Conservation (phyloP, 2,113 vertebrate species). For the Halcyon malimbica region DNA sequence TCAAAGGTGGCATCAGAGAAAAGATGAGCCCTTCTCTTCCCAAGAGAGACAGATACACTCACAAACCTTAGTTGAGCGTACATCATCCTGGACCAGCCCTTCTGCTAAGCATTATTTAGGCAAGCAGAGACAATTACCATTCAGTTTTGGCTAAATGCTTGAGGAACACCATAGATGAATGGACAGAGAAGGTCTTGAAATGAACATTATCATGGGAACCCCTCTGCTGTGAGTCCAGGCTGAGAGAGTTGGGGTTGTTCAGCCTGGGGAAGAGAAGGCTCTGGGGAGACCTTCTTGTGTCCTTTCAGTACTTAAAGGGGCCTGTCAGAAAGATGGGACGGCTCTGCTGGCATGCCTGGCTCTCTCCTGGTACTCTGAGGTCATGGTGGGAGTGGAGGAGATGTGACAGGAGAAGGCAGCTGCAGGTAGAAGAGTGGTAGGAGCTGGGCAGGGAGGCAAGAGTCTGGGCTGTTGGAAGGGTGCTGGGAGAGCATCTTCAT, state of each 20-base stretch:
- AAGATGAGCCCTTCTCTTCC: background rate
- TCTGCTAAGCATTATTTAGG: background rate
- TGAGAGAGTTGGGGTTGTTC: background rate
- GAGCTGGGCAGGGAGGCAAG: background rate
- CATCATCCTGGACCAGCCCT: background rate
- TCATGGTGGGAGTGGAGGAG: background rate
- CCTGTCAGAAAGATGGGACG: background rate
- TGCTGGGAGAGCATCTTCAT: background rate
- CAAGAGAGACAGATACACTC: background rate
- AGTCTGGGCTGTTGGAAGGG: background rate
- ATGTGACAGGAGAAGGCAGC: background rate
- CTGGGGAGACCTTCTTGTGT: background rate
- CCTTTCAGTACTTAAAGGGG: background rate
- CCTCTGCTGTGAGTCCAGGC: background rate
- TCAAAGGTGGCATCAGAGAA: background rate
- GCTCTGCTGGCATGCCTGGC: background rate
- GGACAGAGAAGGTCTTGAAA: background rate
- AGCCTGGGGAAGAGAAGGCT: background rate
- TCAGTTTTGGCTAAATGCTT: background rate
- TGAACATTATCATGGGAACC: background rate
- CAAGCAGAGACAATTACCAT: background rate
- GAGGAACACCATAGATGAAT: background rate
- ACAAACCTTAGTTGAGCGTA: fast-evolving
- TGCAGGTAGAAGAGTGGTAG: background rate
- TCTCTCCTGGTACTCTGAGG: fast-evolving